Base-by-base conservation (phyloP, 2,888 invertebrate genomes). In the Cephus rjabovi region DNA sequence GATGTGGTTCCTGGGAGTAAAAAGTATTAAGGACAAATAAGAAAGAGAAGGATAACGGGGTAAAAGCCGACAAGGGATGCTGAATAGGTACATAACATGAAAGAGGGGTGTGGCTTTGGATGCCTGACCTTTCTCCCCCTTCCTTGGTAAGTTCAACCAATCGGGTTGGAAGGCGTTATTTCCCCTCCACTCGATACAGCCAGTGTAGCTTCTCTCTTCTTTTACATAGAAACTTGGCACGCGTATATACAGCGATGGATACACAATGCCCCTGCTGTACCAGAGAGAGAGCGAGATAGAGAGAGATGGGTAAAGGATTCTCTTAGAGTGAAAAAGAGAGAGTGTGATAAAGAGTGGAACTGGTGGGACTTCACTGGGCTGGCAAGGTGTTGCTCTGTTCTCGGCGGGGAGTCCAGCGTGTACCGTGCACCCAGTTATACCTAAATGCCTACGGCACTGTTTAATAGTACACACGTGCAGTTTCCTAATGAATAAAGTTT, bases 361-460 rank as follows among this genome's bases (percentile, higher is more conserved):
- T 3, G 74, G 34, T 11, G 23, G 69, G 40, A 69, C 34, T 71
- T 71, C 56, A 75, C 83, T 81, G 79, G 84, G 81, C 76, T 80
- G 83, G 82, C 80, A 83, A 80, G 82, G 80, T 78, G 85, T 74
- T 84, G 87, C 83, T 85, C 83, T 84, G 83, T 83, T 85, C 82
- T 81, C 86, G 78, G 84, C 83, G 86, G 88, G 88, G 88, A 88
- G 89, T 89, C 85, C 86, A 75, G 83, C 85, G 86, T 86, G 87
- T 84, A 84, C 83, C 86, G 87, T 85, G 87, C 85, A 86, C 81
- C 83, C 83, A 83, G 87, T 85, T 87, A 86, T 88, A 84, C 83
- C 86, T 79, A 82, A 84, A 88, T 86, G 85, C 85, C 83, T 83
- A 83, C 85, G 85, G 80, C 81, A 84, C 84, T 84, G 85, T 83